Percentiles rank a stretch among this genome's conserved stretches.
phyloP scores from a whole-genome alignment of 2,888 invertebrate species.

The Biston betularia region DNA sequence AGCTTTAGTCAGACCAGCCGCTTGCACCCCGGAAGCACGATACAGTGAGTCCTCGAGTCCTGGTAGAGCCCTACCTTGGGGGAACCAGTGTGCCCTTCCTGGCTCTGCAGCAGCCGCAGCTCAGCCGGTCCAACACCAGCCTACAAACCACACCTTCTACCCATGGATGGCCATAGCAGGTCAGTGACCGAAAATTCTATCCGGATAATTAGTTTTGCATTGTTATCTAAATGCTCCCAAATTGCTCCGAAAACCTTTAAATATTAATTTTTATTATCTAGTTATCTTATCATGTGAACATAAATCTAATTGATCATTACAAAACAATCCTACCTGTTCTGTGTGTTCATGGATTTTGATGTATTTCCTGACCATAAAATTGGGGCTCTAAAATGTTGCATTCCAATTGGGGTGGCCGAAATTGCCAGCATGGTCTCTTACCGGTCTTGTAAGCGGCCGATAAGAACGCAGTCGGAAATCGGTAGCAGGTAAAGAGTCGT shows the following conservation, averaged over 20 bases:
- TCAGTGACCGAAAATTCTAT: constrained; percentile 82
- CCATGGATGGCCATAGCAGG: constrained; percentile 99
- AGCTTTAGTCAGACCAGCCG: constrained; percentile 92
- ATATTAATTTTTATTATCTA: constrained; percentile 20
- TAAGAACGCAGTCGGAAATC: constrained; percentile 57
- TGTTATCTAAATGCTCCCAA: constrained; percentile 28
- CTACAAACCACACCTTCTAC: constrained; percentile 97
- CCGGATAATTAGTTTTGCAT: constrained; percentile 35
- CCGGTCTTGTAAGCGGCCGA: constrained; percentile 68
- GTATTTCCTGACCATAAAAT: constrained; percentile 37
- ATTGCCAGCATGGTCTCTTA: constrained; percentile 43
- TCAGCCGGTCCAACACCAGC: constrained; percentile 95
- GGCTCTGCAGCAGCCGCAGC: constrained; percentile 92
- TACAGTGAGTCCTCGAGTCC: constrained; percentile 95
- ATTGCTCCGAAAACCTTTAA: constrained; percentile 15
- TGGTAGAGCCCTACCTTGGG: constrained; percentile 92
- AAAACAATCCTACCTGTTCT: constrained; percentile 37
- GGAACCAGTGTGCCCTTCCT: constrained; percentile 95
- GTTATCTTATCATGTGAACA: constrained; percentile 26
- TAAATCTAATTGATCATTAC: constrained; percentile 37
- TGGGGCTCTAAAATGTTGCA: constrained; percentile 74
- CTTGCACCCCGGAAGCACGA: constrained; percentile 95
- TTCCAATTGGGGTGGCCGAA: constrained; percentile 37
- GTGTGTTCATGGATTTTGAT: constrained; percentile 31
- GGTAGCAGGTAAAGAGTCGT: constrained; percentile 66